phyloP scores from a whole-genome alignment of 2,797 vertebrate genomes.

The Microcaecilia unicolor region DNA sequence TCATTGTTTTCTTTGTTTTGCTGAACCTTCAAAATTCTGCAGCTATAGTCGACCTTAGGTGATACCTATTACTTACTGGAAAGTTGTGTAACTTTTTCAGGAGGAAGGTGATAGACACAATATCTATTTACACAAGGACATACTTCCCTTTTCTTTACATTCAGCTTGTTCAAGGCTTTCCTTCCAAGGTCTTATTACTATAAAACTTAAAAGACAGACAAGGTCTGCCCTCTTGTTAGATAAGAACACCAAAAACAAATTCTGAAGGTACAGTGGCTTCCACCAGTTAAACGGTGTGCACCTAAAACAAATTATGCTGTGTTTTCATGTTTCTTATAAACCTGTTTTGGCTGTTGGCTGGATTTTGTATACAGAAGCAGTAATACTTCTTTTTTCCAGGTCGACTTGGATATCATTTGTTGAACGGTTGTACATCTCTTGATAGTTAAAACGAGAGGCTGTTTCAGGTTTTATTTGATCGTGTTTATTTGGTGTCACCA shows the following conservation, averaged over 20 bases:
- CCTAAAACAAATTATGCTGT: constrained; percentile 56
- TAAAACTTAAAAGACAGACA: constrained; percentile 61
- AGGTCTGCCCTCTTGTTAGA: constrained; percentile 56
- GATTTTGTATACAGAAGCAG: constrained; percentile 28
- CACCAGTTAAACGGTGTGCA: constrained; percentile 57
- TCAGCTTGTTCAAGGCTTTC: constrained; percentile 64
- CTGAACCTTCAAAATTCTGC: constrained; percentile 30
- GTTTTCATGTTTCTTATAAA: constrained; percentile 52
- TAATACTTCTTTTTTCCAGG: constrained; percentile 42
- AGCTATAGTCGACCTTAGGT: constrained; percentile 43
- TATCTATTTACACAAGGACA: constrained; percentile 68
- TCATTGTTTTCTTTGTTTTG: constrained; percentile 19
- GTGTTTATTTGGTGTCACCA: constrained; percentile 31
- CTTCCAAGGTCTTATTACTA: constrained; percentile 66
- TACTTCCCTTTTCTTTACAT: constrained; percentile 57
- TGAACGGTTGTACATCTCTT: constrained; percentile 34
- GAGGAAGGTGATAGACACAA: constrained; percentile 67
- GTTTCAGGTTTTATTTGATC: constrained; percentile 34
- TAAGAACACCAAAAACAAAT: constrained; percentile 56
- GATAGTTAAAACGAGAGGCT: constrained; percentile 40
- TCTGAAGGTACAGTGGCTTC: constrained; percentile 51
- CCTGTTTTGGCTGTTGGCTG: no score
- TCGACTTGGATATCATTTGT: constrained; percentile 38
- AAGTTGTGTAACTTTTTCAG: constrained; percentile 53
- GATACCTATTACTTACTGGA: constrained; percentile 44